A percentile compares a stretch with the other conserved stretches of the same genome.
Evolutionary conservation across 1,140 invertebrate species (phyloP).

Genomic region (roundworm (Caenorhabditis elegans)): DNA sequence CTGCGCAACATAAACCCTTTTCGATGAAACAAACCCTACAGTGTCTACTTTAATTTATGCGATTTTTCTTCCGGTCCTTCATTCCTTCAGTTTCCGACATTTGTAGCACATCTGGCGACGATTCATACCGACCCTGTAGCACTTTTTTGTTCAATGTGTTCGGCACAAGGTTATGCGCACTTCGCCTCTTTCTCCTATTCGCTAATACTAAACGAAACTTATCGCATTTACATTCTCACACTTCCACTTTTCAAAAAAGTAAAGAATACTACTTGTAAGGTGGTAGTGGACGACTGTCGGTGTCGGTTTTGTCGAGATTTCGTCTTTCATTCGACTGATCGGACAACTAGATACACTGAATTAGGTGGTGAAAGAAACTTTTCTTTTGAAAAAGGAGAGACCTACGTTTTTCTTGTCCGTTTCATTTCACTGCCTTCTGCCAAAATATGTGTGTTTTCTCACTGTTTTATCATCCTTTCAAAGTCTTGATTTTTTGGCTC

Average conservation of each 20-base stretch:
- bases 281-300: background rate
- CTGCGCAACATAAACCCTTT: background rate
- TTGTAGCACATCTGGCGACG: constrained; percentile 26
- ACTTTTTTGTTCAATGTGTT: constrained; percentile 25
- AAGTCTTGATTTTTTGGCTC: background rate
- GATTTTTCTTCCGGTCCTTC: constrained; percentile 7
- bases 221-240: constrained; percentile 18
- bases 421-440: background rate
- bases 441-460: background rate
- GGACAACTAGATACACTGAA: background rate
- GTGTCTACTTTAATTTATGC: constrained; percentile 15
- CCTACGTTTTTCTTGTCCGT: constrained; percentile 26
- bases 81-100: constrained; percentile 21
- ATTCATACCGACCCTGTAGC: constrained; percentile 27
- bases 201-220: background rate
- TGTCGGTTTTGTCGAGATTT: constrained; percentile 25
- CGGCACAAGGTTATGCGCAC: constrained; percentile 14
- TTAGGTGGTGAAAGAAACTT: constrained; percentile 20
- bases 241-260: background rate
- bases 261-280: constrained; percentile 23
- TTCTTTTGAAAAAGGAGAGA: background rate
- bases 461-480: background rate
- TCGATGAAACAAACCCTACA: background rate
- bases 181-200: background rate
- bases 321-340: background rate